Evolutionary conservation across 2,888 invertebrate genomes (phyloP).

Genomic region (Nematopogon swammerdamellus): DNA sequence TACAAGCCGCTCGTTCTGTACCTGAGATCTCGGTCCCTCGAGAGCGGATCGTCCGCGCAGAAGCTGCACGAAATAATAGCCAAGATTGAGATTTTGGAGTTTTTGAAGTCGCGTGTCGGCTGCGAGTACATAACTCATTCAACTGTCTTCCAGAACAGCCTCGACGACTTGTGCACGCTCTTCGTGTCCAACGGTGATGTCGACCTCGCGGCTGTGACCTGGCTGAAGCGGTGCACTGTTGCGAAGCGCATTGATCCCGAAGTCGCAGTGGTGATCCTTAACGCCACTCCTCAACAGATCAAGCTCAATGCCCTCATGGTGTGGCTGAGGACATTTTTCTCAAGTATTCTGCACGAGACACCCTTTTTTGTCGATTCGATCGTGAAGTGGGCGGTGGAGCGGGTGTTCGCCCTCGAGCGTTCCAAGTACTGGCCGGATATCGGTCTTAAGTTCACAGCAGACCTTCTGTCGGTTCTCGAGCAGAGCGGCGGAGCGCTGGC

Average conservation of each 20-base stretch:
- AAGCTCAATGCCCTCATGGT: constrained; percentile 42
- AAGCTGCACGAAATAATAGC: neutral
- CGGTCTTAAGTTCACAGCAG: constrained; percentile 41
- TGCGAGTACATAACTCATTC: constrained; percentile 9
- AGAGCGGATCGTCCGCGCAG: neutral
- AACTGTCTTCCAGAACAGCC: constrained; percentile 29
- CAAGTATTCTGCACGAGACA: constrained; percentile 35
- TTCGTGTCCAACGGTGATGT: constrained; percentile 40
- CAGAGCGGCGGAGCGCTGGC: constrained; percentile 30
- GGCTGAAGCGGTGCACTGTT: constrained; percentile 40
- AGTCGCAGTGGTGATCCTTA: constrained; percentile 32
- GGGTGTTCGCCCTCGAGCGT: constrained; percentile 40
- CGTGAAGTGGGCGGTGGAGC: constrained; percentile 46
- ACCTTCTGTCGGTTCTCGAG: constrained; percentile 32
- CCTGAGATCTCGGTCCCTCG: neutral
- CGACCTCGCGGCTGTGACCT: constrained; percentile 45
- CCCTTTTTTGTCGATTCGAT: constrained; percentile 44
- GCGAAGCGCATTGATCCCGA: constrained; percentile 21
- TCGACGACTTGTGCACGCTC: constrained; percentile 29
- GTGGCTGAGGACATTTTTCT: constrained; percentile 44
- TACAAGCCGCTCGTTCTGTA: neutral
- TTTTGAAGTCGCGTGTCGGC: neutral
- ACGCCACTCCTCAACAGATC: constrained; percentile 34
- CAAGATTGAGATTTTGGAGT: neutral
- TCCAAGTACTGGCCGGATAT: constrained; percentile 51